phyloP scores from a whole-genome alignment of 2,113 vertebrate genomes.

The Butorides virescens region DNA sequence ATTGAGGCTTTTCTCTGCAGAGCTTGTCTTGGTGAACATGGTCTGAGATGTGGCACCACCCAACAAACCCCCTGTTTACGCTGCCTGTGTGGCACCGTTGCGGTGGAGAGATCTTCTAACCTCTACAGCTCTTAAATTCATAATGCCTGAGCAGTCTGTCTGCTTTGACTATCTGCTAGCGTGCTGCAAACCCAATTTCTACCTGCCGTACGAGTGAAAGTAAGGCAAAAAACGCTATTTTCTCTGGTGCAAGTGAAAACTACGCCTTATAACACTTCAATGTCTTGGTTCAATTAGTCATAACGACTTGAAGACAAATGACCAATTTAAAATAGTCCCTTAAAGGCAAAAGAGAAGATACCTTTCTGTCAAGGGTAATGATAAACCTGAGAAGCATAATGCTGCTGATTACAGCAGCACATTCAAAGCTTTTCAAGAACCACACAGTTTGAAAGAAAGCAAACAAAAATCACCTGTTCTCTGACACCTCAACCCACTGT shows the following conservation, averaged over 20 bases:
- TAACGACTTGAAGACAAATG: background rate
- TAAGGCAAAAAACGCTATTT: background rate
- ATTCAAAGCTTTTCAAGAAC: background rate
- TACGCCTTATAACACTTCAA: background rate
- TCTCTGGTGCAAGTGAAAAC: background rate
- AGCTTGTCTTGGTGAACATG: background rate
- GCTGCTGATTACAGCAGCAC: background rate
- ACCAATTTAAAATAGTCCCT: background rate
- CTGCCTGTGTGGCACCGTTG: background rate
- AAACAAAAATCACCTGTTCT: background rate
- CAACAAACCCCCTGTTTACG: background rate
- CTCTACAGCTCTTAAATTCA: background rate
- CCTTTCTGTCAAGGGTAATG: background rate
- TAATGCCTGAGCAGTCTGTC: background rate
- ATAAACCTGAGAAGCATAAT: background rate
- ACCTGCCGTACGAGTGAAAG: background rate
- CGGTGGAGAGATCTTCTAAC: background rate
- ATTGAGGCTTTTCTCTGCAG: background rate
- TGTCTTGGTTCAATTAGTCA: background rate
- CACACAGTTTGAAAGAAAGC: background rate
- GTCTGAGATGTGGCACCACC: background rate
- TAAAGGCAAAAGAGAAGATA: background rate
- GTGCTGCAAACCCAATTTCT: background rate
- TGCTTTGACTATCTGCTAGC: background rate
- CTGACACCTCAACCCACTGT: background rate